Evolutionary conservation across 1,140 invertebrate genomes (phyloP).

Genomic region (Temnothorax nylanderi): DNA sequence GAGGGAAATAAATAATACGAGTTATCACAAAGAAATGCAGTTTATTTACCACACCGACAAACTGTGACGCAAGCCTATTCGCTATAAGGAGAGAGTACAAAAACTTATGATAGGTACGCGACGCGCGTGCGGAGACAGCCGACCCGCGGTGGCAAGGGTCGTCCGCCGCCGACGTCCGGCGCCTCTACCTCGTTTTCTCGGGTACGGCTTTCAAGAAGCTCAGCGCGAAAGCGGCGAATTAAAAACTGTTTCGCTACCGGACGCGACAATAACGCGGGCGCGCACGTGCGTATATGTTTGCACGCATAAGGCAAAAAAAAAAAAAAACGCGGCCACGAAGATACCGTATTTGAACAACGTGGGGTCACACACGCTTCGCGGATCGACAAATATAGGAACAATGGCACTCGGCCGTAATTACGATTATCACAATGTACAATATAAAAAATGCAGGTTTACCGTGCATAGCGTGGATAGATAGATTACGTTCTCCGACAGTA

Average conservation of each 20-base stretch:
- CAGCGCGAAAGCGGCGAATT: constrained; percentile 51
- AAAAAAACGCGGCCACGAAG: constrained; percentile 29
- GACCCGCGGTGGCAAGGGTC: background rate
- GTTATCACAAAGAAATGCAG: constrained; percentile 84
- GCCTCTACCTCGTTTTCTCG: background rate
- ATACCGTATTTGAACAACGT: constrained; percentile 62
- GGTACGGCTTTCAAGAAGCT: constrained; percentile 57
- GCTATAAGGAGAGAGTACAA: constrained; percentile 75
- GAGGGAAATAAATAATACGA: constrained; percentile 85
- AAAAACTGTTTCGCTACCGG: constrained; percentile 27
- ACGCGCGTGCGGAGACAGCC: background rate
- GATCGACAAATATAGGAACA: constrained; percentile 66
- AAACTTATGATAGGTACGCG: constrained; percentile 48
- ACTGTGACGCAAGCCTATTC: constrained; percentile 79
- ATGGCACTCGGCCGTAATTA: constrained; percentile 62
- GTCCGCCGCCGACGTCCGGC: background rate
- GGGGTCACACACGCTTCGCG: constrained; percentile 35
- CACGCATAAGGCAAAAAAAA: background rate
- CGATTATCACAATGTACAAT: constrained; percentile 74
- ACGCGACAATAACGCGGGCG: constrained; percentile 29
- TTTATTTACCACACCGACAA: constrained; percentile 85
- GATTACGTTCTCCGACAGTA: constrained; percentile 2
- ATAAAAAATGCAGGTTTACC: constrained; percentile 72
- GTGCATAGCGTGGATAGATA: constrained; percentile 11
- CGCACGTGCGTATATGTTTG: background rate